Evolutionary conservation across 53 echinoderm and acorn worm genomes (phyloP).

Genomic region (Paracentrotus lividus): DNA sequence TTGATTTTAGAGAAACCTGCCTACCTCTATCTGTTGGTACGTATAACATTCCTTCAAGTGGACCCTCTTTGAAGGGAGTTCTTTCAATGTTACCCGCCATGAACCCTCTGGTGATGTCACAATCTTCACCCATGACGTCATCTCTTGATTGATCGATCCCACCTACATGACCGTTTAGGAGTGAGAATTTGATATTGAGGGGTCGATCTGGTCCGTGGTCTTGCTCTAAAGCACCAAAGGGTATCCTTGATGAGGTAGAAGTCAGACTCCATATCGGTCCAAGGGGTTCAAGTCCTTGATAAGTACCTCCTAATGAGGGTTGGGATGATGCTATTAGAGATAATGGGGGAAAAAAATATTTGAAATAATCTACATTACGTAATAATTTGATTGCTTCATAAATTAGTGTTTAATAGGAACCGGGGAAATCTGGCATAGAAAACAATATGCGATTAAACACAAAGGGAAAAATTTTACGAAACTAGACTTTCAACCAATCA

Average conservation of each 20-base stretch:
- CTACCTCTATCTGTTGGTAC: constrained; percentile 63
- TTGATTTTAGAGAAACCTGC: not conserved
- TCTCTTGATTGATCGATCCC: constrained; percentile 18
- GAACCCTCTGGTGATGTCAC: constrained; percentile 44
- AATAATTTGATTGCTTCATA: no score
- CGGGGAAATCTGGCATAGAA: no score
- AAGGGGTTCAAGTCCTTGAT: constrained; percentile 49
- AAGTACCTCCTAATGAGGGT: constrained; percentile 59
- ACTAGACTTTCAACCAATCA: no score
- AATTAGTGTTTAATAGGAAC: no score
- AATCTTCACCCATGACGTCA: constrained; percentile 59
- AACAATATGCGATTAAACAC: no score
- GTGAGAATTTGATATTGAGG: constrained; percentile 16
- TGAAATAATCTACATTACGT: no score
- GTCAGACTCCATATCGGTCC: constrained; percentile 65
- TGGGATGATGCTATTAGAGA: constrained; percentile 3
- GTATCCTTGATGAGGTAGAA: constrained; percentile 3
- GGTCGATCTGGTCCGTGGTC: constrained; percentile 17
- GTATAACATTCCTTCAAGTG: constrained; percentile 2
- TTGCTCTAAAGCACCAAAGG: not conserved
- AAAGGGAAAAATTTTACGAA: no score
- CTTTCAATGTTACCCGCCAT: constrained; percentile 42
- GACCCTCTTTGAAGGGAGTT: not conserved
- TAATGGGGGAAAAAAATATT: no score
- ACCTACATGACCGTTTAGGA: constrained; percentile 64